A percentile compares a stretch with the other conserved stretches of the same genome.
phyloP scores from a whole-genome alignment of 2,888 invertebrate genomes.

The Seira sanloemensis region DNA sequence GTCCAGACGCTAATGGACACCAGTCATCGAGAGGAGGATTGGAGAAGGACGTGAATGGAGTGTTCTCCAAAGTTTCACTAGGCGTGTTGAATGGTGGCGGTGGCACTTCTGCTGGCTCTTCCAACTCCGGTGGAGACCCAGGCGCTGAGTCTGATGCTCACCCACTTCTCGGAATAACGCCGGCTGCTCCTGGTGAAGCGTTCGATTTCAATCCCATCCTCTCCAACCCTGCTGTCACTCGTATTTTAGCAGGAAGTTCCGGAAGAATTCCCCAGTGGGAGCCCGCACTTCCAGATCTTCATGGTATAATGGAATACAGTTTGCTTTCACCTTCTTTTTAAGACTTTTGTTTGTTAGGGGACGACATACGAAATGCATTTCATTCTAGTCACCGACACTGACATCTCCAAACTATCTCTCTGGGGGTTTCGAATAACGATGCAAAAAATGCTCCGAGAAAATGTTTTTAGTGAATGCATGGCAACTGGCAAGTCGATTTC shows the following conservation, averaged over 20 bases:
- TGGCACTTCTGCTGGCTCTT: constrained; percentile 46
- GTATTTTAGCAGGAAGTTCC: constrained; percentile 90
- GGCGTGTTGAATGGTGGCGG: constrained; percentile 41
- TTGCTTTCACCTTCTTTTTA: background rate
- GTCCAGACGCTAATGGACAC: constrained; percentile 65
- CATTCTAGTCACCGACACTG: too few relatives aligned
- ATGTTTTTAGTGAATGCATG: too few relatives aligned
- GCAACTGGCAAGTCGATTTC: too few relatives aligned
- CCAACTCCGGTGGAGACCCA: constrained; percentile 44
- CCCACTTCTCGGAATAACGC: constrained; percentile 73
- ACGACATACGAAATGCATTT: too few relatives aligned
- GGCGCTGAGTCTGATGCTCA: constrained; percentile 72
- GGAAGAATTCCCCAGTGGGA: constrained; percentile 77
- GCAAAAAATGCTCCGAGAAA: background rate
- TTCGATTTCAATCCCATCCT: constrained; percentile 83
- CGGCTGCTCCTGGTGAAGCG: constrained; percentile 74
- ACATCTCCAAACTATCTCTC: too few relatives aligned
- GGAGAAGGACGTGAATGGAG: constrained; percentile 82
- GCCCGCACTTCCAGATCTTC: constrained; percentile 73
- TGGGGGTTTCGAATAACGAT: too few relatives aligned
- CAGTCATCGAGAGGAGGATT: constrained; percentile 74
- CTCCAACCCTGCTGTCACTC: constrained; percentile 88
- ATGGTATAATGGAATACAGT: constrained; percentile 64
- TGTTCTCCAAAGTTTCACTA: constrained; percentile 81
- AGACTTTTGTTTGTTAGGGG: background rate